Evolutionary conservation across 1,140 invertebrate genomes (phyloP).

Genomic region (Hirudo medicinalis): DNA sequence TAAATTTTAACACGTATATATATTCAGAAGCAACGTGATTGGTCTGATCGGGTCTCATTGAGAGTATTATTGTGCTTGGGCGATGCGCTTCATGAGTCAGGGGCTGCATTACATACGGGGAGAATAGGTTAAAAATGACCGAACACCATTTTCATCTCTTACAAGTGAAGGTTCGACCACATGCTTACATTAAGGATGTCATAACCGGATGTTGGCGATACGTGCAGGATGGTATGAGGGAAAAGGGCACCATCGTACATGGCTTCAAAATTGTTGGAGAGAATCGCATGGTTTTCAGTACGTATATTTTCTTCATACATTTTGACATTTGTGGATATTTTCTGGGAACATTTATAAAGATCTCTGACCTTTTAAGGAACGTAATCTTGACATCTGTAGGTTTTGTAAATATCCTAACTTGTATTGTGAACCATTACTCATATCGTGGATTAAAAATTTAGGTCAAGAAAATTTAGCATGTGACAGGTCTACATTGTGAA

Average conservation of each 20-base stretch:
- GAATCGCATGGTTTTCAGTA: constrained; percentile 7
- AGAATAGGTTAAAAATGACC: not conserved
- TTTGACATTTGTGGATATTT: not conserved
- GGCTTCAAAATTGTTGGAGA: constrained; percentile 12
- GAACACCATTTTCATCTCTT: constrained; percentile 8
- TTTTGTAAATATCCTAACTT: no score
- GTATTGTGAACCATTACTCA: not conserved
- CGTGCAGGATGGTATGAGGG: constrained; percentile 11
- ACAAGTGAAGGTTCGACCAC: not conserved
- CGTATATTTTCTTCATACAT: not conserved
- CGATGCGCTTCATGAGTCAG: no score
- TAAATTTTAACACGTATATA: no score
- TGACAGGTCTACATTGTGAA: not conserved
- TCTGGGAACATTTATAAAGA: not conserved
- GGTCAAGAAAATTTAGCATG: not conserved
- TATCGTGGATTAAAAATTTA: not conserved
- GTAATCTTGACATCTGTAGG: no score
- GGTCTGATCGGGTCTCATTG: no score
- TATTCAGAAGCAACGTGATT: no score
- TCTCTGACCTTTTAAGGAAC: not conserved
- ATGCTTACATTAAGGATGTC: constrained; percentile 17
- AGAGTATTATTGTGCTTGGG: no score
- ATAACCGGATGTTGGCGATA: constrained; percentile 13
- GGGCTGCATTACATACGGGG: not conserved
- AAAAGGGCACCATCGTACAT: constrained; percentile 8